Percentiles rank a stretch among this genome's conserved stretches.
These are phyloP conservation scores for Heterodera filipjevi DNA, from an alignment of 2,888 invertebrate species.

Conservation along the genomic window DNA sequence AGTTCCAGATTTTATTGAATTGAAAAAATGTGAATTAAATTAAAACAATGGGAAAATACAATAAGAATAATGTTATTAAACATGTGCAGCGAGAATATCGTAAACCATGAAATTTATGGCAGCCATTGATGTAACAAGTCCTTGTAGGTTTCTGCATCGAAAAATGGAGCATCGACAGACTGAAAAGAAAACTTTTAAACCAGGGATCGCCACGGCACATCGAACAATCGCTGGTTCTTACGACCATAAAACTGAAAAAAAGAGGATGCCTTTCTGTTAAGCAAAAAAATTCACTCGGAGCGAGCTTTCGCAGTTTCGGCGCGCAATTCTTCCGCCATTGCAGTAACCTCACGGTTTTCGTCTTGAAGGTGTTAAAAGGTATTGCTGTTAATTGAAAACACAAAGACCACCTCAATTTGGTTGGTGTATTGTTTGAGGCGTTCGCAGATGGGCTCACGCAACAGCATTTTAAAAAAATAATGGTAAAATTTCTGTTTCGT, in stretches of 20 bases:
- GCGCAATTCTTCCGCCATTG: conserved; percentile 85
- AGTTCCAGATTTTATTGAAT: too few relatives aligned
- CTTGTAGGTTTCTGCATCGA: background rate
- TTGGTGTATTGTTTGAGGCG: conserved; percentile 78
- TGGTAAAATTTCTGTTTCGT: too few relatives aligned
- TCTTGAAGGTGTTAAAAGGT: conserved; percentile 71
- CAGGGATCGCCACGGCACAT: conserved; percentile 78
- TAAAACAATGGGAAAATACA: too few relatives aligned
- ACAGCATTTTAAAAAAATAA: too few relatives aligned
- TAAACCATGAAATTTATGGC: background rate
- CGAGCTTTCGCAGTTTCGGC: conserved; percentile 52
- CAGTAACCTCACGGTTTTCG: conserved; percentile 92
- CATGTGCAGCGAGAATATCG: background rate
- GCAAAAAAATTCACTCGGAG: conserved; percentile 42
- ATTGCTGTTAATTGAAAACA: background rate
- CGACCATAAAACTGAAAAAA: conserved; percentile 70
- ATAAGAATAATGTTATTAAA: too few relatives aligned
- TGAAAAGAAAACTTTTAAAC: too few relatives aligned
- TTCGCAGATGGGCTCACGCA: conserved; percentile 69
- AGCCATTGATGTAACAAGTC: background rate
- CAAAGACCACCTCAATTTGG: conserved; percentile 66
- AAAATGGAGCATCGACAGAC: background rate
- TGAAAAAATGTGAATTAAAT: too few relatives aligned
- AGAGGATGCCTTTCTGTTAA: background rate
- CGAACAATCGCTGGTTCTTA: conserved; percentile 80